phyloP scores from a whole-genome alignment of 2,113 vertebrate species.

The Tiliqua scincoides region DNA sequence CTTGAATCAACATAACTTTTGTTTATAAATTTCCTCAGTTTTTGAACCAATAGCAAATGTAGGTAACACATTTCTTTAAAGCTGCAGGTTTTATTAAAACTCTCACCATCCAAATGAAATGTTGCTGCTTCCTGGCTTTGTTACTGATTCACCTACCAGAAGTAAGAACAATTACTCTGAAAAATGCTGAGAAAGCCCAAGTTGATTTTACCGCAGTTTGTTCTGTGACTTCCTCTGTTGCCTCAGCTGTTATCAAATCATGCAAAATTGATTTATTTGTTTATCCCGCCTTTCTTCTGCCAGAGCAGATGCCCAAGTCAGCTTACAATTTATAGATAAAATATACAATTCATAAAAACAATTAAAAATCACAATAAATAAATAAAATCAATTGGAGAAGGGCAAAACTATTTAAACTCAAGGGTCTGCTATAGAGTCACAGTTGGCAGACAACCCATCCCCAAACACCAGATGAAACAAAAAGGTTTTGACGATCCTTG shows the following conservation, averaged over 20 bases:
- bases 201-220: neutral
- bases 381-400: no score
- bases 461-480: no score
- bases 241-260: neutral
- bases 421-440: no score
- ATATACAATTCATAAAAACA: no score
- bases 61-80: conserved; percentile 59
- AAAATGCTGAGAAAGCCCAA: neutral
- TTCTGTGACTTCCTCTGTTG: fast-evolving
- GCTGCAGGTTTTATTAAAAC: conserved; percentile 60
- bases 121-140: conserved; percentile 42
- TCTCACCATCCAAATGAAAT: conserved; percentile 43
- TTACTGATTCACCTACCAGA: conserved; percentile 21
- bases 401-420: no score
- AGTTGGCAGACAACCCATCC: no score
- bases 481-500: no score
- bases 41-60: conserved; percentile 51
- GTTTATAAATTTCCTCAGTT: conserved; percentile 43
- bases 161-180: conserved; percentile 44
- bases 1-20: neutral
- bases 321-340: no score
- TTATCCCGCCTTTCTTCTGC: no score
- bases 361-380: no score
- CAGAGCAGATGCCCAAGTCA: no score
- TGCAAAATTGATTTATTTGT: no score